Conservation (phyloP, 1,140 invertebrate species). For the Frieseomelitta varia region DNA sequence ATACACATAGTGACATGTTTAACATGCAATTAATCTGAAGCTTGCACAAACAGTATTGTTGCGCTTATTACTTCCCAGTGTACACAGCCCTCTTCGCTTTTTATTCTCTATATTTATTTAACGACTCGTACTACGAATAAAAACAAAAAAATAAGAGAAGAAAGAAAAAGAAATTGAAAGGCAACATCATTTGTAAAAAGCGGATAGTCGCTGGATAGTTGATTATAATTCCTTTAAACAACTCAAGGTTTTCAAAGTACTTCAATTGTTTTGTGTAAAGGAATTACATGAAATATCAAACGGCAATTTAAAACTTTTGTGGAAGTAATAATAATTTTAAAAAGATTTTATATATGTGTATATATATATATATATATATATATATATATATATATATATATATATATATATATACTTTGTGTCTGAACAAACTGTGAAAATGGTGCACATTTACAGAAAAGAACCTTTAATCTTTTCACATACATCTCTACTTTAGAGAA, state of each 20-base stretch:
- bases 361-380: no score
- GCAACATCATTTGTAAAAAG: constrained; percentile 18
- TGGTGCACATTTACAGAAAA: constrained; percentile 35
- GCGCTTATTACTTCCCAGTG: constrained; percentile 80
- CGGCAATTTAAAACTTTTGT: constrained; percentile 3
- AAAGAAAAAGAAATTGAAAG: constrained; percentile 26
- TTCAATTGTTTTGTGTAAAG: constrained; percentile 1
- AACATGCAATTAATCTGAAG: constrained; percentile 82
- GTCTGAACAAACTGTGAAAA: constrained; percentile 25
- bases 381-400: no score
- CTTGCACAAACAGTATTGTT: constrained; percentile 81
- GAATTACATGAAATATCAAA: constrained; percentile 20
- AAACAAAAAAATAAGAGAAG: constrained; percentile 42
- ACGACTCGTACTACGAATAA: constrained; percentile 46
- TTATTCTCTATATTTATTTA: constrained; percentile 62
- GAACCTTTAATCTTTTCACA: constrained; percentile 22
- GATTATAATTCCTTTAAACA: constrained; percentile 29
- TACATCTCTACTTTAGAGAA: constrained; percentile 20
- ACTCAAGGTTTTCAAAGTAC: not conserved
- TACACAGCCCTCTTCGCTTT: constrained; percentile 78
- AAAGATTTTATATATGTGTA: no score
- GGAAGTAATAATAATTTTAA: constrained; percentile 25
- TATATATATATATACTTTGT: not conserved
- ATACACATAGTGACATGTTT: constrained; percentile 80
- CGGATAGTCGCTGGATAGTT: constrained; percentile 8